Base-by-base conservation (phyloP, 1,140 invertebrate genomes). In the Tetraneura akinire region DNA sequence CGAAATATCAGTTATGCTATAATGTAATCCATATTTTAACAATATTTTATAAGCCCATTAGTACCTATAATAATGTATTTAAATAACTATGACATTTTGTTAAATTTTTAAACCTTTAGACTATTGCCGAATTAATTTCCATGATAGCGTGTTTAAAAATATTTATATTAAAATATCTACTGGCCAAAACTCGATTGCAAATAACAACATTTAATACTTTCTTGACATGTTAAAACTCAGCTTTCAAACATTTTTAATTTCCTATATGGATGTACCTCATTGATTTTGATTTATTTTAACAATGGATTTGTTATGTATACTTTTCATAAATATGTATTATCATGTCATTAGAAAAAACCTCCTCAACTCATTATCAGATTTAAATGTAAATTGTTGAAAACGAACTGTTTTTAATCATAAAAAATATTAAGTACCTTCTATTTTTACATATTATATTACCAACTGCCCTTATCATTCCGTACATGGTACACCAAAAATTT, bases 81-180 rank as follows among this genome's bases (percentile, higher is more conserved):
- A 23, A 32, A 29, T 9, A 8, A 6, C 14, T 23, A 45, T 37
- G 37, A 14, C 42, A 21, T 68, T 47, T 68, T 21, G 21, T 68
- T 23, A 16, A 45, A 21, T 21, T n/a, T 45, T 16, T 68, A 68
- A 45, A 45, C 42, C n/a, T 47, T 68, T 68, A 47, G 42, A 68
- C 42, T 47, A 45, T 10, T 47, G 21, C 66, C 66, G 42, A 47
- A 68, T 68, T 68, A 47, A 68, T 68, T 68, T 68, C 42, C 66
- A 45, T 37, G 23, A 68, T 26, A 9, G 42, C 66, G 66, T 68
- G 66, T 68, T 47, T 29, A 21, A 37, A 16, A 47, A 37, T 14
- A 21, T 45, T 68, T 68, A 45, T 68, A 23, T 21, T 0, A 23
- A 37, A 37, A 64, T 42, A 9, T 64, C 62, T 5, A 37, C 32